These are phyloP conservation scores for Cariama cristata DNA, from an alignment of 2,113 vertebrate species.

Conservation along the genomic window DNA sequence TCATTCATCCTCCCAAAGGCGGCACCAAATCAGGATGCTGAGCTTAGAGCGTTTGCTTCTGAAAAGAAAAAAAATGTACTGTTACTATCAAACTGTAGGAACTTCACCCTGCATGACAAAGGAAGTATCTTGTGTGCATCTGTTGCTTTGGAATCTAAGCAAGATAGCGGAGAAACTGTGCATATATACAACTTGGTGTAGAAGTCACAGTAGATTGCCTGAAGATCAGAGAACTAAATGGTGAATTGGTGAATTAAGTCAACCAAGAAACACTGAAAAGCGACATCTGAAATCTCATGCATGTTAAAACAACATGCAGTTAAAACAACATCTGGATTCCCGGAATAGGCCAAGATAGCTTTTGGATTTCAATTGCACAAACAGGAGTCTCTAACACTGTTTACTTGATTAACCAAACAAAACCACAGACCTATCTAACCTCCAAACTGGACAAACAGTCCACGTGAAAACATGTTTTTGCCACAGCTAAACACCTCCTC, in stretches of 20 bases:
- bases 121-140: background rate
- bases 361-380: background rate
- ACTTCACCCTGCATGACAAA: background rate
- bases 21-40: background rate
- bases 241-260: background rate
- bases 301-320: background rate
- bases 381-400: background rate
- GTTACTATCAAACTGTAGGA: background rate
- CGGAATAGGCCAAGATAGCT: background rate
- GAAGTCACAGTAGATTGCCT: background rate
- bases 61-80: background rate
- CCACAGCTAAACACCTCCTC: background rate
- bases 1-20: constrained; percentile 11
- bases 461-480: background rate
- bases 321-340: background rate
- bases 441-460: background rate
- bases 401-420: background rate
- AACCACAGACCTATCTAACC: background rate
- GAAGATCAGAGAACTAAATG: background rate
- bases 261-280: background rate
- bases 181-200: rapidly evolving
- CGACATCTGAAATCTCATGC: background rate
- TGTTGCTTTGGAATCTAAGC: background rate
- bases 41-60: background rate
- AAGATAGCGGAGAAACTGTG: background rate